Base-by-base conservation (phyloP, 2,797 vertebrate genomes). In the Aplochiton taeniatus region DNA sequence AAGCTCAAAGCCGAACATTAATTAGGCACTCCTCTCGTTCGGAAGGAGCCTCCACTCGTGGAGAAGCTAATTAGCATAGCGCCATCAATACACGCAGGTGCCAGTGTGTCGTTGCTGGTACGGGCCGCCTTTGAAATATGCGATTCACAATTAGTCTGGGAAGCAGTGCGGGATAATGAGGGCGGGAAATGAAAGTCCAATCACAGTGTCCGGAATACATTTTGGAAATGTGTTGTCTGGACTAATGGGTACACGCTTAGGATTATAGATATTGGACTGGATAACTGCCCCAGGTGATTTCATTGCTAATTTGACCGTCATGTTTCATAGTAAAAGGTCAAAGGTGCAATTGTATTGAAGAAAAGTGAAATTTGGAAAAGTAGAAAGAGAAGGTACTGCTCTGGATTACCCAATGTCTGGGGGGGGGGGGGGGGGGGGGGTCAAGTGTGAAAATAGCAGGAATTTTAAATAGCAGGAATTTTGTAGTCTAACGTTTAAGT, bases 1-100 rank as follows among this genome's bases (percentile, higher is more conserved):
- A 93, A 93, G 91, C 88, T 83, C 58, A 81, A 90, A 91, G 89
- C 89, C 90, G 86, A 87, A 92, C 92, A 93, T 92, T 91, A 93
- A 93, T 93, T 91, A 92, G 91, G 83, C 86, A 87, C 83, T 82
- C 79, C 80, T 76, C 83, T 85, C 83, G 74, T 83, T 89, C 74
- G 68, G 85, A 58, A 81, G 82, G 73, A 82, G 84, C 89, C 88
- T 88, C 86, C 83, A 85, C 84, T 89, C 84, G 75, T 79, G 70
- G 85, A 72, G 86, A 79, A 76, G 81, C 86, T 89, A 80, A 92
- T 92, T 92, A 90, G 83, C 89, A 88, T 90, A 82, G 63, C 50
- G 80, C 80, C 85, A 88, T 91, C 85, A 89, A 89, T 87, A 90
- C 85, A 86, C 55, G 50, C 86, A 89, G 87, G 87, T 91, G 86